phyloP scores from a whole-genome alignment of 2,113 vertebrate species.

The Corythoichthys haematopterus region DNA sequence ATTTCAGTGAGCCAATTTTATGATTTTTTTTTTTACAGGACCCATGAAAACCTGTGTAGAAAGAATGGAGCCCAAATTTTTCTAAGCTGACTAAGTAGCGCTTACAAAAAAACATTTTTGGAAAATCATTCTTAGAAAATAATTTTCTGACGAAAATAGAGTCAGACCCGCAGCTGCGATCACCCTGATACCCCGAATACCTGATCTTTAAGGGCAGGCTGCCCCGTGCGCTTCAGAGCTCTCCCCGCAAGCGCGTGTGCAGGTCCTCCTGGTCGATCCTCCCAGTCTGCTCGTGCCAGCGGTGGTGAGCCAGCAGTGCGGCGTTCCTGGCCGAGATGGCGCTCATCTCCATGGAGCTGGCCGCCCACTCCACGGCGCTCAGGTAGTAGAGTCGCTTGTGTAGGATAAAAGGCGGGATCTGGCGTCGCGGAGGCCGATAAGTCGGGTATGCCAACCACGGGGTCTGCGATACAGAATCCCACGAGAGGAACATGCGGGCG shows the following conservation, averaged over 20 bases:
- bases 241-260: constrained; percentile 80
- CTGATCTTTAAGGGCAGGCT: neutral
- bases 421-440: constrained; percentile 72
- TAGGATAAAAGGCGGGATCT: constrained; percentile 79
- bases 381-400: constrained; percentile 85
- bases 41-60: too few relatives aligned
- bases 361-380: constrained; percentile 80
- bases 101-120: neutral
- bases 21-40: too few relatives aligned
- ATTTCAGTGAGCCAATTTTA: too few relatives aligned
- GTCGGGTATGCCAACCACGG: constrained; percentile 83
- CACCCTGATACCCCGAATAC: neutral
- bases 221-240: constrained; percentile 67
- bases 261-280: constrained; percentile 85
- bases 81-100: neutral
- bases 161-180: neutral
- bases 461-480: constrained; percentile 70
- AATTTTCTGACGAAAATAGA: neutral
- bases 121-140: neutral
- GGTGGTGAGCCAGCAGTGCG: constrained; percentile 84
- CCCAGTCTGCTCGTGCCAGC: constrained; percentile 71
- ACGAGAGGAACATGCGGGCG: constrained; percentile 75
- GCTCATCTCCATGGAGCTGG: constrained; percentile 91
- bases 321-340: constrained; percentile 82
- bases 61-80: too few relatives aligned